Conservation (phyloP, 2,888 invertebrate species). For the Vesta saturnalis region DNA sequence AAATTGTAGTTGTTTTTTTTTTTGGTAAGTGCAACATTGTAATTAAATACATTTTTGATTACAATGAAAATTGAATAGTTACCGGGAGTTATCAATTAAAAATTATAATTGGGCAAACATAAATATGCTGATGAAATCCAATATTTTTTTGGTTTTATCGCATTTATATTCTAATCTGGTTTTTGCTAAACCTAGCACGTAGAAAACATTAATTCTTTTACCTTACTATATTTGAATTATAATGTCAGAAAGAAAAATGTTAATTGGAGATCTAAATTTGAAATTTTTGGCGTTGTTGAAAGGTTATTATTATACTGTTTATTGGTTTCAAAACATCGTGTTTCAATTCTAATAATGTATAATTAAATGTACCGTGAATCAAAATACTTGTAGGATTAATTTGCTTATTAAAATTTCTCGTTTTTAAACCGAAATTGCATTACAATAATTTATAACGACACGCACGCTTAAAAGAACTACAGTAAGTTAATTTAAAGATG, state of each 20-base stretch:
- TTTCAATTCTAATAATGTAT: conserved; percentile 9
- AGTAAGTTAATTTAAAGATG: conserved; percentile 1
- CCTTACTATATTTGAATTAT: conserved; percentile 6
- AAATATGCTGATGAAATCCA: neutral
- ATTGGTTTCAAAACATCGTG: conserved; percentile 12
- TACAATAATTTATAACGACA: conserved; percentile 1
- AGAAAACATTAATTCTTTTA: conserved; percentile 11
- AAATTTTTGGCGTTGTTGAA: conserved; percentile 8
- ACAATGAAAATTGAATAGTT: neutral
- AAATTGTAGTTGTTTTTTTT: conserved; percentile 25
- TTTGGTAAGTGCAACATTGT: conserved; percentile 17
- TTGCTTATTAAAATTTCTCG: conserved; percentile 10
- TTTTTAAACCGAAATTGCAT: conserved; percentile 5
- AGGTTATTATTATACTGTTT: conserved; percentile 13
- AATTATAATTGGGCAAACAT: neutral
- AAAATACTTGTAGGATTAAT: conserved; percentile 7
- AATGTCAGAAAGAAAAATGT: conserved; percentile 15
- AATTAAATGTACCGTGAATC: conserved; percentile 4
- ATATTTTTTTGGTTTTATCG: neutral
- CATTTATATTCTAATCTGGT: conserved; percentile 5
- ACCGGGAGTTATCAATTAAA: neutral
- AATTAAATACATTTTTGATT: neutral
- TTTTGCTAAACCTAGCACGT: conserved; percentile 10
- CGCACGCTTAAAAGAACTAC: neutral
- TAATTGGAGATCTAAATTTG: conserved; percentile 16